phyloP scores from a whole-genome alignment of 2,113 vertebrate genomes.

The Oncorhynchus tshawytscha region DNA sequence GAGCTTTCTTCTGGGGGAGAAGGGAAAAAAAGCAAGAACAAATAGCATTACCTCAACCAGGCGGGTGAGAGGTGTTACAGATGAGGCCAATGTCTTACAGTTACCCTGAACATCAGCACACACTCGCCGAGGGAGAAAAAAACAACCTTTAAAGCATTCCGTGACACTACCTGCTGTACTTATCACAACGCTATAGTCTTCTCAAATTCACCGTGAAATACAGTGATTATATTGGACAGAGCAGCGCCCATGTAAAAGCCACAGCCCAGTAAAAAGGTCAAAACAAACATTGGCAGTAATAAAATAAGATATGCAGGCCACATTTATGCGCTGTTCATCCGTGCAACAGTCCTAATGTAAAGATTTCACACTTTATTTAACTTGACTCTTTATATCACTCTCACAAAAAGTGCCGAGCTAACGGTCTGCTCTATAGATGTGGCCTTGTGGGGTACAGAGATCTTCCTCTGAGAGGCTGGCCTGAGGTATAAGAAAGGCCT shows the following conservation, averaged over 20 bases:
- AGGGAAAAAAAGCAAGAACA: slow-evolving; percentile 21
- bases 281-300: slow-evolving; percentile 57
- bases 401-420: slow-evolving; percentile 48
- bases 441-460: slow-evolving; percentile 52
- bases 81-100: slow-evolving; percentile 36
- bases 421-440: slow-evolving; percentile 40
- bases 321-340: slow-evolving; percentile 61
- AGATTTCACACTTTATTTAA: slow-evolving; percentile 81
- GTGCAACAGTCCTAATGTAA: slow-evolving; percentile 68
- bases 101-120: slow-evolving; percentile 26
- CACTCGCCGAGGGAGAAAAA: slow-evolving; percentile 14
- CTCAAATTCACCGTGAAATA: slow-evolving; percentile 59
- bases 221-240: slow-evolving; percentile 48
- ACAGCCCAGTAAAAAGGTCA: slow-evolving; percentile 58
- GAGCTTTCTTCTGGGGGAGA: slow-evolving; percentile 18
- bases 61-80: neutral
- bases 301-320: slow-evolving; percentile 63
- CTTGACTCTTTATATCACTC: slow-evolving; percentile 70
- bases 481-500: slow-evolving; percentile 48
- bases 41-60: slow-evolving; percentile 26
- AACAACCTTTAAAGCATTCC: slow-evolving; percentile 21
- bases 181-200: slow-evolving; percentile 38
- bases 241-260: slow-evolving; percentile 48
- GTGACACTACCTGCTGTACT: neutral
- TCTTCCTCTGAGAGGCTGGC: slow-evolving; percentile 43